A percentile compares a stretch with the other conserved stretches of the same genome.
phyloP scores from a whole-genome alignment of 1,140 invertebrate genomes.

The Bursaphelenchus mucronatus region DNA sequence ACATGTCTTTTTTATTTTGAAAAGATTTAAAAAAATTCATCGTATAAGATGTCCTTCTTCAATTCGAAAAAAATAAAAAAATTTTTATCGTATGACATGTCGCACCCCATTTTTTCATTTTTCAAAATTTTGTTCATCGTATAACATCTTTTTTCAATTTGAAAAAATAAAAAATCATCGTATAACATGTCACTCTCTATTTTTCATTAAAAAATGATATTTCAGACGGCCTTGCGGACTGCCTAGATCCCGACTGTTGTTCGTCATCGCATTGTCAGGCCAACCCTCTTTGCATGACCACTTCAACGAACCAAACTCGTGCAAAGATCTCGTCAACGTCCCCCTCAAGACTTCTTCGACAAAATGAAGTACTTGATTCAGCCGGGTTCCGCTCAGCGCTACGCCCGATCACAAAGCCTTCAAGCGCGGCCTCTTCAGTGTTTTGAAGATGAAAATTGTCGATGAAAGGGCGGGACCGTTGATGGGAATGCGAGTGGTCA shows the following conservation, averaged over 20 bases:
- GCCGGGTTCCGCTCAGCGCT: conserved; percentile 91
- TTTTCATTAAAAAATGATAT: neutral
- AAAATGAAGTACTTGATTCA: conserved; percentile 96
- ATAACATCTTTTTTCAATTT: no score
- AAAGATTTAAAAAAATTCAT: no score
- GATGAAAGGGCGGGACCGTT: conserved; percentile 83
- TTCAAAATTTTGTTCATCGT: no score
- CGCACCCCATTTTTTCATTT: no score
- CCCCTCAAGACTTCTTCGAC: conserved; percentile 74
- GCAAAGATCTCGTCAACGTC: conserved; percentile 78
- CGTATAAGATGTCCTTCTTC: no score
- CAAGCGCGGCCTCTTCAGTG: conserved; percentile 76
- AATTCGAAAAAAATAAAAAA: no score
- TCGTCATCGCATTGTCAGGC: conserved; percentile 74
- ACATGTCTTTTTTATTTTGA: no score
- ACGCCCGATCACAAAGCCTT: conserved; percentile 86
- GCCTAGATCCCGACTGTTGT: conserved; percentile 96
- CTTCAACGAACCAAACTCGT: conserved; percentile 81
- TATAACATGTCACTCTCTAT: no score
- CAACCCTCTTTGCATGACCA: conserved; percentile 37
- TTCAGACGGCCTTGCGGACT: conserved; percentile 87
- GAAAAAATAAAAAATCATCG: no score
- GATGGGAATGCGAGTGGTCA: conserved; percentile 86
- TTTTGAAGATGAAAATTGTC: conserved; percentile 81
- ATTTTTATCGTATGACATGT: no score